Evolutionary conservation across 2,888 invertebrate genomes (phyloP).

Genomic region (Phorcus lineatus): DNA sequence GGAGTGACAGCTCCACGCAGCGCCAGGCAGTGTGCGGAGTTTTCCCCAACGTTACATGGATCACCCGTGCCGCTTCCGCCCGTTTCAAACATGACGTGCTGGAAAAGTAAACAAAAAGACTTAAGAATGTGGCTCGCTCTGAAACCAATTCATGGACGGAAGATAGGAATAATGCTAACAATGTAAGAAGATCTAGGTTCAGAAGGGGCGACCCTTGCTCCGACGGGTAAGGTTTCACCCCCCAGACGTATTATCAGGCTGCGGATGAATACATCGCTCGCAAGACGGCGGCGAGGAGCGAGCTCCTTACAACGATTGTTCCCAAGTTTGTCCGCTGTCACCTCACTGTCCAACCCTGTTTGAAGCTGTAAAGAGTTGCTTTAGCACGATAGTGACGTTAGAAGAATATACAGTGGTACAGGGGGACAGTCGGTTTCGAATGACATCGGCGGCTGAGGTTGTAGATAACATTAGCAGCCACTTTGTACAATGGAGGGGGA

Average conservation of each 20-base stretch:
- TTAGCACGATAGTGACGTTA: background rate
- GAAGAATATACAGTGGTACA: background rate
- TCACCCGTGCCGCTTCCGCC: no score
- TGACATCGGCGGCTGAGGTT: background rate
- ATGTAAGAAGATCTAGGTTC: no score
- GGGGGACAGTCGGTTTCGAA: background rate
- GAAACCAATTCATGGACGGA: no score
- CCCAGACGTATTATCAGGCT: background rate
- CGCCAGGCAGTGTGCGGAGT: no score
- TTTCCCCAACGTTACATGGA: no score
- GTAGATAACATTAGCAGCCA: conserved; percentile 2
- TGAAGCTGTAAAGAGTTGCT: background rate
- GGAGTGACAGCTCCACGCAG: no score
- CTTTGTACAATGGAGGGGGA: conserved; percentile 2
- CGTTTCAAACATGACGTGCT: no score
- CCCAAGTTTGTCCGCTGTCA: background rate
- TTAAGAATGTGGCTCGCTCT: no score
- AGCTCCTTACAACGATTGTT: background rate
- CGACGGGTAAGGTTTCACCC: background rate
- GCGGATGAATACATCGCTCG: background rate
- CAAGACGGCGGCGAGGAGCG: background rate
- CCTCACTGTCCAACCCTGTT: background rate
- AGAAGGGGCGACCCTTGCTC: no score
- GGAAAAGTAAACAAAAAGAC: no score
- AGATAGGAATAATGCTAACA: no score